Evolutionary conservation across 2,113 vertebrate genomes (phyloP).

Genomic region (Falcunculus frontatus): DNA sequence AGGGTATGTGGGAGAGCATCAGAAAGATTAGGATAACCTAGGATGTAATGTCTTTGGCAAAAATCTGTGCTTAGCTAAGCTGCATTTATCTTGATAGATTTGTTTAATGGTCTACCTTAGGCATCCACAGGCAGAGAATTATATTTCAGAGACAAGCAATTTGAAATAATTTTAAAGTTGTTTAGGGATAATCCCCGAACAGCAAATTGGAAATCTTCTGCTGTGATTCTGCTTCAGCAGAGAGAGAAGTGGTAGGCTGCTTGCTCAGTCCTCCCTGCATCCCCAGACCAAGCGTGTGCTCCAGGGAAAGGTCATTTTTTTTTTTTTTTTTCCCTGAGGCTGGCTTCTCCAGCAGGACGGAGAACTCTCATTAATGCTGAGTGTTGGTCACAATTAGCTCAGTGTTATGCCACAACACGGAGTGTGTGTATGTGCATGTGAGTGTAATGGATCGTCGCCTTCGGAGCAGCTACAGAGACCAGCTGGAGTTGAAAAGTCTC

Average conservation of each 20-base stretch:
- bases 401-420: neutral
- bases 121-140: neutral
- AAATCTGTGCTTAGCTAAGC: neutral
- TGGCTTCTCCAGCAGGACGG: neutral
- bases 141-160: neutral
- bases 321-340: neutral
- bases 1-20: neutral
- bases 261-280: neutral
- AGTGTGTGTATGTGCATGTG: neutral
- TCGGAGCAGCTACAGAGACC: neutral
- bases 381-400: neutral
- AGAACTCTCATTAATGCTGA: neutral
- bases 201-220: neutral
- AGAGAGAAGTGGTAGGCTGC: neutral
- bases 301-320: neutral
- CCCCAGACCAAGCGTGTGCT: neutral
- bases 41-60: neutral
- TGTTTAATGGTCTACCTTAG: neutral
- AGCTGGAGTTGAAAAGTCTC: constrained; percentile 47
- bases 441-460: neutral
- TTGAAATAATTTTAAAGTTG: neutral
- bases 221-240: neutral
- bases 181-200: neutral
- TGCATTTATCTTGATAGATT: neutral
- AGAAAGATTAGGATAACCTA: neutral